phyloP scores from a whole-genome alignment of 2,888 invertebrate genomes.

The Melitaea athalia region DNA sequence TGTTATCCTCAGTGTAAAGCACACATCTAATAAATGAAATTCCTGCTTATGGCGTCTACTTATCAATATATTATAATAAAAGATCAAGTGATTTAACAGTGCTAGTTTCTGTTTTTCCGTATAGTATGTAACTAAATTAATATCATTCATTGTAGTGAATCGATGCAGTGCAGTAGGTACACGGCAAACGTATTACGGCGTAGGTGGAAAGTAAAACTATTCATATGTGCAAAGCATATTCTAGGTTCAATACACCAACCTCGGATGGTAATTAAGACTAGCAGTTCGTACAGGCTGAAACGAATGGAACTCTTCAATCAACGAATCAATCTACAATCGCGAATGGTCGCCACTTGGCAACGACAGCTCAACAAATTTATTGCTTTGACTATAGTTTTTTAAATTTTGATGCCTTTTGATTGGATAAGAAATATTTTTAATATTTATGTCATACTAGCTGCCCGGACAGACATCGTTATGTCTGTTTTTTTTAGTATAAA shows the following conservation, averaged over 20 bases:
- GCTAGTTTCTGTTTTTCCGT: neutral
- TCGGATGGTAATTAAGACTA: constrained; percentile 78
- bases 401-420: constrained; percentile 77
- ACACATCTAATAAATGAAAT: no score
- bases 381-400: constrained; percentile 74
- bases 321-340: constrained; percentile 81
- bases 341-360: constrained; percentile 77
- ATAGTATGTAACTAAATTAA: neutral
- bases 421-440: constrained; percentile 23
- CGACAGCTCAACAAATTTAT: constrained; percentile 80
- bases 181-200: constrained; percentile 13
- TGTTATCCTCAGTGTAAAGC: no score
- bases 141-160: constrained; percentile 8
- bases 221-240: constrained; percentile 43
- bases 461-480: no score
- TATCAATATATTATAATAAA: no score
- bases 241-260: constrained; percentile 61
- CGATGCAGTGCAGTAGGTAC: constrained; percentile 1
- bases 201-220: constrained; percentile 29
- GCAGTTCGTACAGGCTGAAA: constrained; percentile 69
- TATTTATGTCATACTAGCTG: constrained; percentile 7
- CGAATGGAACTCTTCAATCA: constrained; percentile 81
- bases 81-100: no score
- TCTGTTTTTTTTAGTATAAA: no score
- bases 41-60: no score